Evolutionary conservation across 1,140 invertebrate species (phyloP), one percentile per base, ranked within the genome.

Genomic region (Drosophila mauritiana): DNA sequence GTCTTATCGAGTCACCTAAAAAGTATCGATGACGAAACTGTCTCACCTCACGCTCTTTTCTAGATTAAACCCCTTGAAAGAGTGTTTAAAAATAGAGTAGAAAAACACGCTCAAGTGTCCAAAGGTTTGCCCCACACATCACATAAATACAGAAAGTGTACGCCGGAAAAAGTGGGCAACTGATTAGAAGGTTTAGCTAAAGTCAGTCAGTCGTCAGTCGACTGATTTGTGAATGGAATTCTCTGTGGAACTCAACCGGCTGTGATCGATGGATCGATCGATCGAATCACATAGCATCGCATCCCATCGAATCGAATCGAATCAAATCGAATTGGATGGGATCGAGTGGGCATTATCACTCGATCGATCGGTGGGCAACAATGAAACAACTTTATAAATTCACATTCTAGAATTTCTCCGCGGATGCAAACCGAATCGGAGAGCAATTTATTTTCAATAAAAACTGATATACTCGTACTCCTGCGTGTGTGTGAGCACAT

Each of bases 181-280:
- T 82, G 80, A 82, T 82, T 82, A 82, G 80, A 83, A 72, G 56
- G 61, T 68, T 68, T 65, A 45, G 46, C 65, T 57, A 70, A 70
- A 70, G 68, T 72, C 68, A 70, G 68, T 72, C 68, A 70, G 52
- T 57, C 42, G 64, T 43, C 63, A n/a, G 17, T 61, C 63, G 63
- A 55, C 68, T 82, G 79, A 81, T 90, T 90, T 90, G 79, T 90
- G 86, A 90, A 90, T 90, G 86, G 83, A 81, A 74, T 70, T 72
- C 67, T 70, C 51, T 70, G 52, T 69, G 51, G 25, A 56, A 22
- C 31, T 39, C 8, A 13, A 39, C 42, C 22, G 65, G 15, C 31
- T 69, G 53, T 65, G 63, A 65, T 65, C 63, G 64, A 70, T 56
- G 12, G 64, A 69, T 69, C 51, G 48, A 31, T 45, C 37, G 37